These are phyloP conservation scores for Brachyptera risi DNA, from an alignment of 2,888 invertebrate genomes.

Conservation along the genomic window DNA sequence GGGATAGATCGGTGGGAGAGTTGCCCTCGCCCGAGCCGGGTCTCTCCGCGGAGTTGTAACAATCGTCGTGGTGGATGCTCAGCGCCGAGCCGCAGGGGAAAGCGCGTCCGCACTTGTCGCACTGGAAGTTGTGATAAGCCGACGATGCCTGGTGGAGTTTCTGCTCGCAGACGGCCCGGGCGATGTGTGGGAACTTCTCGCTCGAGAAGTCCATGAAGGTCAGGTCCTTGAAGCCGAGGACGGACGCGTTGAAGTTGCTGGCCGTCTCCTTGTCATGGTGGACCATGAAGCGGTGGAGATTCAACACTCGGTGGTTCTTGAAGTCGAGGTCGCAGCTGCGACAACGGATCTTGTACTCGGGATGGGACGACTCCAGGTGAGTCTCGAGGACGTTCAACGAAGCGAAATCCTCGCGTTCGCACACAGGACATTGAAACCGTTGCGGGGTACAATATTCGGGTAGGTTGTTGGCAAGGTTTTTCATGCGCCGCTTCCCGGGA, in stretches of 20 bases:
- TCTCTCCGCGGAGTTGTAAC: conserved; percentile 37
- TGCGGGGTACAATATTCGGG: conserved; percentile 10
- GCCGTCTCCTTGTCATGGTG: conserved; percentile 45
- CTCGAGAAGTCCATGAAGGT: conserved; percentile 76
- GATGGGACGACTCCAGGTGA: conserved; percentile 64
- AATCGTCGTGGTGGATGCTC: conserved; percentile 61
- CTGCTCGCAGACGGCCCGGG: conserved; percentile 67
- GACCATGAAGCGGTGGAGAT: conserved; percentile 62
- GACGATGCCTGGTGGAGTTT: conserved; percentile 55
- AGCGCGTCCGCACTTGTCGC: conserved; percentile 64
- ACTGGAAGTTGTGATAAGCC: conserved; percentile 59
- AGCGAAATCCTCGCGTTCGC: conserved; percentile 58
- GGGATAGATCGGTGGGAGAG: conserved; percentile 40
- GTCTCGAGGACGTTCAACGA: conserved; percentile 55
- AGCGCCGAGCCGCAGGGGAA: conserved; percentile 66
- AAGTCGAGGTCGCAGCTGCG: conserved; percentile 68
- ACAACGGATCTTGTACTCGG: conserved; percentile 65
- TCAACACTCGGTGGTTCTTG: conserved; percentile 66
- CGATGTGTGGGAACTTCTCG: conserved; percentile 74
- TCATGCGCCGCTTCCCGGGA: conserved; percentile 11
- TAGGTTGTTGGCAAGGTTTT: conserved; percentile 9
- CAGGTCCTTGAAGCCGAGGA: conserved; percentile 65
- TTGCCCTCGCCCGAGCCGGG: conserved; percentile 38
- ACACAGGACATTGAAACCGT: conserved; percentile 54
- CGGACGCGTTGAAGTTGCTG: conserved; percentile 34